phyloP scores from a whole-genome alignment of 2,797 vertebrate genomes.

The Denticeps clupeoides region DNA sequence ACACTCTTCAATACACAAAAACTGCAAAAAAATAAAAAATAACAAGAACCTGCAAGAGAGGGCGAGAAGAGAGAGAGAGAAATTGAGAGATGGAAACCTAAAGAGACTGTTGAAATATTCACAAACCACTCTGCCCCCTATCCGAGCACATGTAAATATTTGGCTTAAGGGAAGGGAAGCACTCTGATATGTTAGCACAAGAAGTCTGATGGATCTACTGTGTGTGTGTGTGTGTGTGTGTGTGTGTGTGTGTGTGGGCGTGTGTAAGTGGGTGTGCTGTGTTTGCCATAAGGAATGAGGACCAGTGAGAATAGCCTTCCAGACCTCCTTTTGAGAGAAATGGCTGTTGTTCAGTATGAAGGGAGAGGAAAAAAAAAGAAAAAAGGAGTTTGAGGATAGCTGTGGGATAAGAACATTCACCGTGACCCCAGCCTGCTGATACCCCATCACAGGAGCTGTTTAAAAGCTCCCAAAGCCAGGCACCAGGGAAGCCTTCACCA shows the following conservation, averaged over 20 bases:
- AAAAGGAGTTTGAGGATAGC: conserved; percentile 2
- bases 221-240: not conserved
- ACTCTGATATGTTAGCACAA: conserved; percentile 33
- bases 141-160: conserved; percentile 56
- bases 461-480: not conserved
- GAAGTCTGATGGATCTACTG: conserved; percentile 21
- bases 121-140: conserved; percentile 31
- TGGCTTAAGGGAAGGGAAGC: conserved; percentile 40
- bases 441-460: conserved; percentile 8
- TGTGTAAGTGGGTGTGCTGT: conserved; percentile 22
- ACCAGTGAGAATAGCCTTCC: conserved; percentile 29
- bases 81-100: conserved; percentile 9
- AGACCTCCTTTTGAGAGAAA: conserved; percentile 21
- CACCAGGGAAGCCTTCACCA: not conserved
- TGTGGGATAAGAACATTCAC: conserved; percentile 21
- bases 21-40: not conserved
- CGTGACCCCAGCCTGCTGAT: conserved; percentile 27
- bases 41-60: conserved; percentile 8
- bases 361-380: not conserved
- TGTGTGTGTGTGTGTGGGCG: not conserved
- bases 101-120: conserved; percentile 29
- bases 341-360: not conserved
- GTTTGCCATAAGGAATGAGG: conserved; percentile 27
- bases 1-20: no score
- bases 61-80: conserved; percentile 14